Conservation (phyloP, 2,888 invertebrate species). For the Galeruca laticollis region DNA sequence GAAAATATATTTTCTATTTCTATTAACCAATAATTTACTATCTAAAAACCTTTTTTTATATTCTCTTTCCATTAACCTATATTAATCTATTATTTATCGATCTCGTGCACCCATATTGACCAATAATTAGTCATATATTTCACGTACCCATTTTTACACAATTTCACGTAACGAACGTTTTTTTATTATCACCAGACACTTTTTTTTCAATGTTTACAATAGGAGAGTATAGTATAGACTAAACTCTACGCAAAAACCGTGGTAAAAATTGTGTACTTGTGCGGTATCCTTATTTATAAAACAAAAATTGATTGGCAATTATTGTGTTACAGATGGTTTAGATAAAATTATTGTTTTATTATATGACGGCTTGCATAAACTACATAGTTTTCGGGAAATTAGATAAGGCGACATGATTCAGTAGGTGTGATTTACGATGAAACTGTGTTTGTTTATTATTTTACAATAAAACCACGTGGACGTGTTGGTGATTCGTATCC, state of each 20-base stretch:
- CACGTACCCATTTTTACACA: slow-evolving; percentile 13
- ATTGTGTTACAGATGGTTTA: slow-evolving; percentile 9
- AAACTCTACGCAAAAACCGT: background rate
- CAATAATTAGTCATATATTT: too few species aligned
- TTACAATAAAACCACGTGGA: too few species aligned
- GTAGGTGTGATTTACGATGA: too few species aligned
- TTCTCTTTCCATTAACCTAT: too few species aligned
- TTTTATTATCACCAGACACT: background rate
- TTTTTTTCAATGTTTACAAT: slow-evolving; percentile 10
- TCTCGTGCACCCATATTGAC: too few species aligned
- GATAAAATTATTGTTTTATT: background rate
- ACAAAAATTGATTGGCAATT: slow-evolving; percentile 22
- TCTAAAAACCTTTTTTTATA: too few species aligned
- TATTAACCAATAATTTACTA: too few species aligned
- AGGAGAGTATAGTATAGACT: background rate
- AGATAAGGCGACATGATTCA: background rate
- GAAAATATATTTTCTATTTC: too few species aligned
- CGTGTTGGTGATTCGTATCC: too few species aligned
- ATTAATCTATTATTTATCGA: too few species aligned
- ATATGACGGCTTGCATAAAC: background rate
- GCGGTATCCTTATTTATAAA: slow-evolving; percentile 29
- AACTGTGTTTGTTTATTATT: too few species aligned
- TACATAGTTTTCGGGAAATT: background rate
- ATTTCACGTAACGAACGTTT: background rate
- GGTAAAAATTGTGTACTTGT: slow-evolving; percentile 14